A percentile compares a stretch with the other conserved stretches of the same genome.
These are phyloP conservation scores for Abrostola tripartita DNA, from an alignment of 2,888 invertebrate genomes.

Conservation along the genomic window DNA sequence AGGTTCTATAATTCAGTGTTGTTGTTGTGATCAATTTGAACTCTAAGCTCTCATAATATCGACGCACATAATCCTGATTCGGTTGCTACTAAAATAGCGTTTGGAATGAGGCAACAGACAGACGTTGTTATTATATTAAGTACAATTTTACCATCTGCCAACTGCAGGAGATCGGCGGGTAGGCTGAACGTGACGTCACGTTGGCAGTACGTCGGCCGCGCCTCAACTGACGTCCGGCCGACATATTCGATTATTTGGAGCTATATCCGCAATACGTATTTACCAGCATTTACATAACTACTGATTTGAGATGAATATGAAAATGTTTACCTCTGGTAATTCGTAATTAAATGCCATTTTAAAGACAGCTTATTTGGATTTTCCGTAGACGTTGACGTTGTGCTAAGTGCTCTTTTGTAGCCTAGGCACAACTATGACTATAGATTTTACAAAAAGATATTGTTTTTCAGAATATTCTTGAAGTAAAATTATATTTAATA, in stretches of 20 bases:
- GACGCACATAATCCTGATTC: constrained; percentile 12
- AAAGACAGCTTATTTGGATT: neutral
- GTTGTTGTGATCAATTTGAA: constrained; percentile 2
- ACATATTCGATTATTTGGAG: constrained; percentile 48
- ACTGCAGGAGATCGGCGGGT: constrained; percentile 49
- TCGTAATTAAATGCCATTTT: neutral
- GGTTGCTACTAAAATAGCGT: constrained; percentile 23
- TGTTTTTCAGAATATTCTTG: too few relatives aligned
- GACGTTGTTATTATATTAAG: constrained; percentile 54
- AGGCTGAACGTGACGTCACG: constrained; percentile 57
- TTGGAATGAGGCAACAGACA: constrained; percentile 37
- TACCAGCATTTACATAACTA: constrained; percentile 8
- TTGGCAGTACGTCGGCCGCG: constrained; percentile 46
- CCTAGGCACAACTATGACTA: too few relatives aligned
- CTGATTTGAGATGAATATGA: neutral
- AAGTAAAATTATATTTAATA: too few relatives aligned
- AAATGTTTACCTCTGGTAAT: neutral
- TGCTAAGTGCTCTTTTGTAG: too few relatives aligned
- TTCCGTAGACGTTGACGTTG: neutral
- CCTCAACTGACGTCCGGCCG: constrained; percentile 48
- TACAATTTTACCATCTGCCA: constrained; percentile 60
- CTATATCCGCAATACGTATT: constrained; percentile 33
- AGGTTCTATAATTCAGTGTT: constrained; percentile 24
- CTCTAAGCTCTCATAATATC: constrained; percentile 4
- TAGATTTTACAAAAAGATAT: too few relatives aligned